Conservation (phyloP, 2,888 invertebrate species). For the Germaria angustata region DNA sequence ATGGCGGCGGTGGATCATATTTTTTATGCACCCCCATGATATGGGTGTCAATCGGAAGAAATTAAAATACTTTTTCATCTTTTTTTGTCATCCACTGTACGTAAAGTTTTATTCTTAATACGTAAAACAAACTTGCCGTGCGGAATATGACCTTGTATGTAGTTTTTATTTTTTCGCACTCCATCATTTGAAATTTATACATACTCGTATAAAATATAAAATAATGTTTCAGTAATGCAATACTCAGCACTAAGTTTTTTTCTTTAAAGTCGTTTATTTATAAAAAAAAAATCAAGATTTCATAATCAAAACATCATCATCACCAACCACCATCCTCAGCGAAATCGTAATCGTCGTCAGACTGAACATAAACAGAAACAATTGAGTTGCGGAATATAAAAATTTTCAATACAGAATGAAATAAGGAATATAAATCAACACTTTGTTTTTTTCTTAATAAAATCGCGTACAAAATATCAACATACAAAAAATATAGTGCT, state of each 20-base stretch:
- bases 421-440: conserved; percentile 41
- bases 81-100: conserved; percentile 33
- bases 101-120: conserved; percentile 28
- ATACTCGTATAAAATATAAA: conserved; percentile 26
- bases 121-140: conserved; percentile 54
- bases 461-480: neutral
- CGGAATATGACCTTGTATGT: conserved; percentile 61
- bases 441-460: conserved; percentile 26
- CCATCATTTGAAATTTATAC: conserved; percentile 13
- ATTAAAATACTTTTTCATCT: too few relatives aligned
- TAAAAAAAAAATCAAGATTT: conserved; percentile 23
- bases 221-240: conserved; percentile 54
- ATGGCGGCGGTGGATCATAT: too few relatives aligned
- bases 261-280: conserved; percentile 16
- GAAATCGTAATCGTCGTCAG: neutral
- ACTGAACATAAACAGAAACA: conserved; percentile 12
- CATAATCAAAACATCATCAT: conserved; percentile 48
- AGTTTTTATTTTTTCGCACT: conserved; percentile 24
- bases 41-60: too few relatives aligned
- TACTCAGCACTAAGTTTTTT: conserved; percentile 30
- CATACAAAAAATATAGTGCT: neutral
- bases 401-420: conserved; percentile 19
- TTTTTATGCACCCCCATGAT: too few relatives aligned
- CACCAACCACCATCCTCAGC: neutral
- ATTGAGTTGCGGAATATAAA: conserved; percentile 16